Evolutionary conservation across 2,797 vertebrate species (phyloP).

Genomic region (Sebastes minor): DNA sequence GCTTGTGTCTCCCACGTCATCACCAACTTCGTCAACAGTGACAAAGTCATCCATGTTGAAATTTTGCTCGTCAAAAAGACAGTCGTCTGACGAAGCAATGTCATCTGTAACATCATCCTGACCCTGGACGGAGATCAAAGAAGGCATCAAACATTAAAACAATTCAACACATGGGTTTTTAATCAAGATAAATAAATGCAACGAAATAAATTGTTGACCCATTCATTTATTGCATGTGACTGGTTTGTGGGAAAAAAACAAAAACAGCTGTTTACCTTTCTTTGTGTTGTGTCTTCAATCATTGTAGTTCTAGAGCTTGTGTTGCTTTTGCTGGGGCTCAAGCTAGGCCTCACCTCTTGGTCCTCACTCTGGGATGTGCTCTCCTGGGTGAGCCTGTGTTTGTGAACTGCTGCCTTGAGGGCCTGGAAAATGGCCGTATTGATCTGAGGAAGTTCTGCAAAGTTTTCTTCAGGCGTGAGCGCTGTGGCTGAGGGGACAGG

Average conservation of each 20-base stretch:
- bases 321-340: background rate
- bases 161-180: background rate
- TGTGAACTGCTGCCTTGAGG: conserved; percentile 61
- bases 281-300: background rate
- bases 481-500: background rate
- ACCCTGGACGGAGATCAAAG: background rate
- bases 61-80: conserved; percentile 49
- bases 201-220: background rate
- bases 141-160: background rate
- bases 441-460: conserved; percentile 51
- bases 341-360: conserved; percentile 8
- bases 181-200: background rate
- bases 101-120: conserved; percentile 61
- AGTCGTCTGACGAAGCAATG: conserved; percentile 43
- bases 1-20: conserved; percentile 44
- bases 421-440: conserved; percentile 50
- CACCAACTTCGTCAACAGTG: conserved; percentile 91
- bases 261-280: background rate
- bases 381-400: conserved; percentile 44
- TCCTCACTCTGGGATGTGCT: background rate
- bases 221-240: background rate
- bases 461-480: background rate
- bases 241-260: background rate
- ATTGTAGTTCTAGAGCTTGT: background rate
- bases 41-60: conserved; percentile 91